Evolutionary conservation across 2,797 vertebrate genomes (phyloP), one percentile per base, ranked within the genome.

Genomic region (Yasuhikotakia modesta): DNA sequence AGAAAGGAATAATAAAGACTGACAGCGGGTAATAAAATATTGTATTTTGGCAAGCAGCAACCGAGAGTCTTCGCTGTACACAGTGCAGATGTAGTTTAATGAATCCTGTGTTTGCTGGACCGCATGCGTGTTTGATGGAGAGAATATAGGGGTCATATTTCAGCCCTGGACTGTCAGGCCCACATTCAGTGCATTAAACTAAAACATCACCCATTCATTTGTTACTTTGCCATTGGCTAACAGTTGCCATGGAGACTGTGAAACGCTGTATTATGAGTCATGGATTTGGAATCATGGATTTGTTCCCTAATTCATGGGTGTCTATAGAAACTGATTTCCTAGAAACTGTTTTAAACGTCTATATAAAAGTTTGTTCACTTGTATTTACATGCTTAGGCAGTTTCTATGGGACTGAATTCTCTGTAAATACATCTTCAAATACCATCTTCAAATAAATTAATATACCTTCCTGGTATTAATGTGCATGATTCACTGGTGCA

Each of bases 21-120:
- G 88, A 84, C 81, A 73, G 74, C 70, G 72, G 83, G 81, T 90
- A 84, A 87, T 84, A 82, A 76, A 84, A 76, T 85, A 79, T 70
- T 53, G 30, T 84, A 72, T 55, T 73, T 79, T 77, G 81, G 69
- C 58, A 73, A 80, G 63, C 75, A 21, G 83, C 70, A 69, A 78
- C 35, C 16, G 72, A 82, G 83, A 66, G 58, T 80, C 78, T 86
- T 70, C 75, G 57, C 77, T 50, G 21, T 13, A 57, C 4, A 52
- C 8, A 7, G 65, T 13, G 55, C 22, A 43, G 70, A 73, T 17
- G 35, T 16, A 19, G 35, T 55, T 35, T 73, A 77, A 70, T 70
- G 67, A 72, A 67, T 32, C 61, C 53, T 46, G 53, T 64, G 45
- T 30, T 53, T 60, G 58, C 21, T 24, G 0, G 55, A n/a, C 21